Evolutionary conservation across 1,140 invertebrate species (phyloP).

Genomic region (Calycopis cecrops): DNA sequence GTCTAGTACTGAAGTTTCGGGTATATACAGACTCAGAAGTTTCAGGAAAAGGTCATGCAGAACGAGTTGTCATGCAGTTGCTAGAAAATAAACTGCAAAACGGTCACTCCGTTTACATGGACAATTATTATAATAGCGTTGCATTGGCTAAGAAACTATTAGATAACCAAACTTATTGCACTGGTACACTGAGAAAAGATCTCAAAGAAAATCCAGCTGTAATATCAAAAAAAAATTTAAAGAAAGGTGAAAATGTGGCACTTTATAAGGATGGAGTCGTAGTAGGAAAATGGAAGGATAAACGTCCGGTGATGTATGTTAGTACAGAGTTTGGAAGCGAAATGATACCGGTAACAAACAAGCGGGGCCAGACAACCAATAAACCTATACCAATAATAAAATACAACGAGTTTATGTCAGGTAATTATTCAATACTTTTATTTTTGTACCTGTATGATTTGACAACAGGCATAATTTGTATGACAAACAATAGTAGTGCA

Average conservation of each 20-base stretch:
- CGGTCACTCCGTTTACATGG: conserved; percentile 47
- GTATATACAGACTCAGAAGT: conserved; percentile 31
- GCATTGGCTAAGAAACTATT: conserved; percentile 28
- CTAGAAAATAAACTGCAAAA: conserved; percentile 35
- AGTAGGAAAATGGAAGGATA: conserved; percentile 42
- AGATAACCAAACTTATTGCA: conserved; percentile 31
- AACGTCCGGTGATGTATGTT: conserved; percentile 29
- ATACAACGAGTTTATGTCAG: conserved; percentile 41
- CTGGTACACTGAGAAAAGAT: conserved; percentile 35
- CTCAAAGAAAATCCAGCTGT: conserved; percentile 36
- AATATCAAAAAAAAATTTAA: conserved; percentile 33
- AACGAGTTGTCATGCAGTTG: conserved; percentile 38
- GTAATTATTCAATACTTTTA: too few species aligned
- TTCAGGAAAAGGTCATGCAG: conserved; percentile 30
- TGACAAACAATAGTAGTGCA: too few species aligned
- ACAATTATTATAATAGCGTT: conserved; percentile 44
- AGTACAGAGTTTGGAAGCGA: conserved; percentile 26
- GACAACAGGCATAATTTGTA: too few species aligned
- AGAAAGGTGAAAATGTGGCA: conserved; percentile 40
- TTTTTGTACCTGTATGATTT: too few species aligned
- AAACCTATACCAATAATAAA: conserved; percentile 34
- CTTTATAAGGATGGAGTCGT: conserved; percentile 28
- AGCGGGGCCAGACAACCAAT: conserved; percentile 23
- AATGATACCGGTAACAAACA: conserved; percentile 26
- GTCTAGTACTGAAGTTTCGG: conserved; percentile 33